Percentiles rank a stretch among this genome's conserved stretches.
phyloP scores from a whole-genome alignment of 2,113 vertebrate species.

The Peromyscus leucopus region DNA sequence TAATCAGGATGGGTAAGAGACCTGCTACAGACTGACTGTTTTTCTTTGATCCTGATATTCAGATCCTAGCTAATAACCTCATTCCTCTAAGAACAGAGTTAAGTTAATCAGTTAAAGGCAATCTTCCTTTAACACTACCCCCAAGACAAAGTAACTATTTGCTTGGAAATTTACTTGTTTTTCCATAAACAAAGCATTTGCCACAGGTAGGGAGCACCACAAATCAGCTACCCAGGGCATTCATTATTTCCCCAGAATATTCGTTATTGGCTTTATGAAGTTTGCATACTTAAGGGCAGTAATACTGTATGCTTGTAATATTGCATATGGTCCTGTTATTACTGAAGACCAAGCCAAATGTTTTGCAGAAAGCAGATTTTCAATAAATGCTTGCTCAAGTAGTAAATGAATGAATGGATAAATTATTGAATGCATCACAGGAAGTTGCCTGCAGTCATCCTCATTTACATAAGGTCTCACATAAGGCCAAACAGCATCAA shows the following conservation, averaged over 20 bases:
- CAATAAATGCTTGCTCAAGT: slow-evolving; percentile 21
- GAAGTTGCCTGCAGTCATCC: neutral
- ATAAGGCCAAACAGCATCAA: neutral
- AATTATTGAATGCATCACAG: neutral
- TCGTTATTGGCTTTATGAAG: neutral
- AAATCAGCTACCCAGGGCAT: neutral
- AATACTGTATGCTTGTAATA: neutral
- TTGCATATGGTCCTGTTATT: neutral
- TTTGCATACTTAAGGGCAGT: neutral
- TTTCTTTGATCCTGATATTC: neutral
- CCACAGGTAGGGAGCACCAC: neutral
- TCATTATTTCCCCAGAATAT: neutral
- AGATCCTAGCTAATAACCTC: neutral
- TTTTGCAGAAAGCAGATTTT: slow-evolving; percentile 43
- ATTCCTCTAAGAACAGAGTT: neutral
- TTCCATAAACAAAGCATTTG: neutral
- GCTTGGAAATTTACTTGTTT: neutral
- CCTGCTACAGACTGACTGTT: neutral
- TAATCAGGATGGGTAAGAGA: neutral
- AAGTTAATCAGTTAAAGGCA: neutral
- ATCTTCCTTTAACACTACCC: neutral
- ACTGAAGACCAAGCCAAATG: neutral
- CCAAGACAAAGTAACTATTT: slow-evolving; percentile 19
- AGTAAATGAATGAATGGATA: slow-evolving; percentile 41
- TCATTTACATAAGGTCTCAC: slow-evolving; percentile 38